phyloP scores from a whole-genome alignment of 2,113 vertebrate species.

The Bubo blakistoni region DNA sequence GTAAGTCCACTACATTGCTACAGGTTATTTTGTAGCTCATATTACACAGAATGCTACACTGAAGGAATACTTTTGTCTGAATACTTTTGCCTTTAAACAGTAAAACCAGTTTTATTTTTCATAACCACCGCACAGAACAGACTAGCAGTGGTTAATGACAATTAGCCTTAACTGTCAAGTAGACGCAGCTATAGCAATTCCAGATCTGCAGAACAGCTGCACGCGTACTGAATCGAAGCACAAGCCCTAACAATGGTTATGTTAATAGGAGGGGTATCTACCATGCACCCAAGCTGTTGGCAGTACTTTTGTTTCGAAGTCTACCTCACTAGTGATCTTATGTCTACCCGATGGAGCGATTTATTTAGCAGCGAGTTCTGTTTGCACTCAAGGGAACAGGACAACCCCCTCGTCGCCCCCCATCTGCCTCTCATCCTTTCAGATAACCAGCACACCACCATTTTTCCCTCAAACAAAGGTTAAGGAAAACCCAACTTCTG shows the following conservation, averaged over 20 bases:
- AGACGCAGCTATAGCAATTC: neutral
- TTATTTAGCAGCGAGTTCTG: neutral
- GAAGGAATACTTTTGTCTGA: neutral
- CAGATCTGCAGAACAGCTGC: neutral
- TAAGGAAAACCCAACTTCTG: neutral
- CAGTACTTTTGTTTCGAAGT: neutral
- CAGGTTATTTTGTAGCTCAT: neutral
- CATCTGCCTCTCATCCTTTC: neutral
- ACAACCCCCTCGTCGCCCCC: neutral
- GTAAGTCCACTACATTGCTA: neutral
- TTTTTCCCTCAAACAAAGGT: slow-evolving; percentile 24
- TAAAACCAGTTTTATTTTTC: neutral
- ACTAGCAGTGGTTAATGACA: neutral
- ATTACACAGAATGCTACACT: neutral
- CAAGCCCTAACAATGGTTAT: neutral
- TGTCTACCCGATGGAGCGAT: neutral
- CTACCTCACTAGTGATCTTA: neutral
- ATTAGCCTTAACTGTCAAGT: neutral
- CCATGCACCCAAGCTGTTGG: neutral
- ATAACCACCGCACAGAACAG: neutral
- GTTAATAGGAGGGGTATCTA: neutral
- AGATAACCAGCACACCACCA: slow-evolving; percentile 15
- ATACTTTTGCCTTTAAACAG: neutral
- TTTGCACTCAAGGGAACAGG: neutral
- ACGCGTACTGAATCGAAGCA: neutral